Conservation (phyloP, 1,140 invertebrate genomes). For the Drosophila lacteicornis region DNA sequence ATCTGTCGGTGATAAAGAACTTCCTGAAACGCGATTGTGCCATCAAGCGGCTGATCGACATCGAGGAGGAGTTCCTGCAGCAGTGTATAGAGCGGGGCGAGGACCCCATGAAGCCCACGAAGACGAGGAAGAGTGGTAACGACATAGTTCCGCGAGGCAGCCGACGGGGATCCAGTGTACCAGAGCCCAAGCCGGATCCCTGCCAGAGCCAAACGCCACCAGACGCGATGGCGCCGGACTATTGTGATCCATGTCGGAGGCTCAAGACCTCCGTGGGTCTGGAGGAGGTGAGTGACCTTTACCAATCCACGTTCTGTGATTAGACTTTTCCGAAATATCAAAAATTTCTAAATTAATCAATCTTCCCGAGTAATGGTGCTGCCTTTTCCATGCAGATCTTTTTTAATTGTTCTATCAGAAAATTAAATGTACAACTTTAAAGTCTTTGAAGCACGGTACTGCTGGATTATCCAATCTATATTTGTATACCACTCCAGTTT, state of each 20-base stretch:
- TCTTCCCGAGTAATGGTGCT: no score
- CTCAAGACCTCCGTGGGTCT: constrained; percentile 58
- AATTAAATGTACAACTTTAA: no score
- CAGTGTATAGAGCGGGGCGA: constrained; percentile 37
- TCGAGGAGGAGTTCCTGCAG: constrained; percentile 61
- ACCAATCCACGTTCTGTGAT: background rate
- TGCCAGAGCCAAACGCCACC: constrained; percentile 32
- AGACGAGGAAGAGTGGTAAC: background rate
- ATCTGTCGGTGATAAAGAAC: constrained; percentile 71
- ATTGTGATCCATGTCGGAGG: constrained; percentile 59
- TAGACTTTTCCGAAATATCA: no score
- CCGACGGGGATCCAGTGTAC: background rate
- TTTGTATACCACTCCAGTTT: no score
- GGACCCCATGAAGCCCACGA: constrained; percentile 14
- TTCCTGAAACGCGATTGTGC: constrained; percentile 70
- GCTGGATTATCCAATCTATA: no score
- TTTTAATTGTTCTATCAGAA: no score
- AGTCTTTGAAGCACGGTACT: no score
- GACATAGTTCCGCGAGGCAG: background rate
- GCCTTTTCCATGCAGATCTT: no score
- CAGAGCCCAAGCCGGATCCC: constrained; percentile 16
- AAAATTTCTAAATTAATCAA: no score
- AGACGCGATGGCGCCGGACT: background rate
- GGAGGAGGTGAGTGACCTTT: constrained; percentile 52
- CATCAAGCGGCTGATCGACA: constrained; percentile 65